Conservation (phyloP, 2,113 vertebrate genomes). For the Petaurus breviceps region DNA sequence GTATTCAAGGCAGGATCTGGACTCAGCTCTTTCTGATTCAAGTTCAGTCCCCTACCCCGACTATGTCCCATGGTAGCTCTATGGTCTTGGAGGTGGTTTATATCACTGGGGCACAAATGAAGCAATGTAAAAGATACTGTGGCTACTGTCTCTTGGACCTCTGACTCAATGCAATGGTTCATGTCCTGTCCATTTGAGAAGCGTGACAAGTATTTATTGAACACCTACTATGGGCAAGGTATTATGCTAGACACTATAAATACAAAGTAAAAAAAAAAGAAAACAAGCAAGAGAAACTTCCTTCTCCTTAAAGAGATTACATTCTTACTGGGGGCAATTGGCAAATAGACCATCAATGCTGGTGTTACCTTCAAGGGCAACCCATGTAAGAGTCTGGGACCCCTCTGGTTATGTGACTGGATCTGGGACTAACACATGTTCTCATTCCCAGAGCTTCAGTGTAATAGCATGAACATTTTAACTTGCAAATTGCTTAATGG, state of each 20-base stretch:
- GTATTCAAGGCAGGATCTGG: neutral
- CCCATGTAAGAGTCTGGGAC: neutral
- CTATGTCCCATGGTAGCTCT: neutral
- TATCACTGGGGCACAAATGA: neutral
- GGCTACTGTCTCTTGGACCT: neutral
- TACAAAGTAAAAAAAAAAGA: neutral
- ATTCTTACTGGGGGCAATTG: neutral
- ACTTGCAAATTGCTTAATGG: constrained; percentile 38
- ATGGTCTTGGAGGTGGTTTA: neutral
- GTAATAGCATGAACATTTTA: constrained; percentile 46
- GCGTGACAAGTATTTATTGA: neutral
- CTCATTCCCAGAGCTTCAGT: constrained; percentile 53
- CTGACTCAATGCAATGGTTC: neutral
- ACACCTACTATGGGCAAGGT: neutral
- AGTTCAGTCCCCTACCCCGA: neutral
- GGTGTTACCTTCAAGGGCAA: neutral
- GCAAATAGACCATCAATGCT: neutral
- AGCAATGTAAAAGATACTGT: neutral
- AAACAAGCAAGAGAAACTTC: neutral
- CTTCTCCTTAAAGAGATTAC: neutral
- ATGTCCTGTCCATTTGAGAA: neutral
- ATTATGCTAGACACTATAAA: neutral
- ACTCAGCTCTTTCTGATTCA: neutral
- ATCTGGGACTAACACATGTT: constrained; percentile 33
- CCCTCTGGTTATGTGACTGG: constrained; percentile 40